These are phyloP conservation scores for Ecdyonurus torrentis DNA, from an alignment of 2,888 invertebrate species.

Conservation along the genomic window DNA sequence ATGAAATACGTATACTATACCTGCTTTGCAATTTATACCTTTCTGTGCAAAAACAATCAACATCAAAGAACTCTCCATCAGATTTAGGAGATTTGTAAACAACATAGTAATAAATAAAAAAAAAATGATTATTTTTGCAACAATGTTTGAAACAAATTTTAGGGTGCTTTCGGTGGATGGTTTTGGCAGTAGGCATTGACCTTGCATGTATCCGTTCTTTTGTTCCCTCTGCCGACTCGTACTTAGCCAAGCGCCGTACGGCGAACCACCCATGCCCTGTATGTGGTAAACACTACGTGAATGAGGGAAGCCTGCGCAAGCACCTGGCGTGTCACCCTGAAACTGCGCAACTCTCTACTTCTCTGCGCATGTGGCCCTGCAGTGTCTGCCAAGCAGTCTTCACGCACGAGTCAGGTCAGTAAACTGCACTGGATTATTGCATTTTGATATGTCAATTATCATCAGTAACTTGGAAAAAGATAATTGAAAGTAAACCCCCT, in stretches of 20 bases:
- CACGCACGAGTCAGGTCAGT: conserved; percentile 81
- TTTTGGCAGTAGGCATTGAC: conserved; percentile 25
- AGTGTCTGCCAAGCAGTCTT: conserved; percentile 90
- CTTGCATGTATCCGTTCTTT: conserved; percentile 29
- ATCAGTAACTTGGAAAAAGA: too few relatives aligned
- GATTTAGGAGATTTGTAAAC: too few relatives aligned
- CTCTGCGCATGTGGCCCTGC: conserved; percentile 90
- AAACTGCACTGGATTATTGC: background rate
- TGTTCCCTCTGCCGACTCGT: conserved; percentile 36
- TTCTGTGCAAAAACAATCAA: too few relatives aligned
- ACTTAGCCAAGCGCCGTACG: conserved; percentile 83
- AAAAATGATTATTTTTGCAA: too few relatives aligned
- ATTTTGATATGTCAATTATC: too few relatives aligned
- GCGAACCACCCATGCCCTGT: conserved; percentile 91
- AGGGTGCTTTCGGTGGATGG: background rate
- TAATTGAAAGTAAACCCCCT: too few relatives aligned
- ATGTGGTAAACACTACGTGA: conserved; percentile 90
- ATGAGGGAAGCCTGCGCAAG: conserved; percentile 82
- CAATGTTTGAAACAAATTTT: too few relatives aligned
- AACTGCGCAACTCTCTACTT: conserved; percentile 68
- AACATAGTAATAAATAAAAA: too few relatives aligned
- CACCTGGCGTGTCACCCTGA: conserved; percentile 89
- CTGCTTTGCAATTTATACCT: too few relatives aligned
- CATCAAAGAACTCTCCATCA: too few relatives aligned
- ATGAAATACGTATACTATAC: too few relatives aligned